phyloP scores from a whole-genome alignment of 53 echinoderm and acorn worm genomes.

The Astropecten irregularis region DNA sequence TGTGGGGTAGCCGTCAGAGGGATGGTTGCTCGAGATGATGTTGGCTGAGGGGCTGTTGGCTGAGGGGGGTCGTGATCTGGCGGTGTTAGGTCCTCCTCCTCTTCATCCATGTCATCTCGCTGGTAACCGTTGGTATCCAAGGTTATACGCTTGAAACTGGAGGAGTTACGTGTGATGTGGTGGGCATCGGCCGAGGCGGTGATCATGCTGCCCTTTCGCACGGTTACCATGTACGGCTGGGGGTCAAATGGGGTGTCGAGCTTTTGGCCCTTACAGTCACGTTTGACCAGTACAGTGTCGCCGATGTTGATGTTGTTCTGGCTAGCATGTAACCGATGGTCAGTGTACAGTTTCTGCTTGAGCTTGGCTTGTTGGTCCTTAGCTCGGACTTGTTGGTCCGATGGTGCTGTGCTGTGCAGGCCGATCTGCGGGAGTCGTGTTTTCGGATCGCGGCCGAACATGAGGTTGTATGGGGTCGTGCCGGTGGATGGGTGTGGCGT shows the following conservation, averaged over 20 bases:
- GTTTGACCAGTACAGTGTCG: constrained; percentile 3
- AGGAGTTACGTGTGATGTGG: constrained; percentile 9
- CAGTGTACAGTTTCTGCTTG: constrained; percentile 50
- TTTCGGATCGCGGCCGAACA: constrained; percentile 49
- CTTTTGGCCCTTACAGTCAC: neutral
- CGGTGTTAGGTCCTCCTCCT: neutral
- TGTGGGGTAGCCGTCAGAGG: too few species aligned
- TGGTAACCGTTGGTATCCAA: neutral
- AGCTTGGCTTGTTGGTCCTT: constrained; percentile 50
- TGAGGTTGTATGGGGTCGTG: constrained; percentile 21
- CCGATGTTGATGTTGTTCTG: neutral
- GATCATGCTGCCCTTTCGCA: neutral
- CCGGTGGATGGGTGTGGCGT: constrained; percentile 61
- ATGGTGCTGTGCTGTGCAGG: neutral
- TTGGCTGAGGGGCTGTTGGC: too few species aligned
- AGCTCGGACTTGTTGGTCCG: neutral
- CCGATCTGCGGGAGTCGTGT: constrained; percentile 47
- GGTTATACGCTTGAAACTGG: neutral
- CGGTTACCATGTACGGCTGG: neutral
- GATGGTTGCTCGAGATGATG: too few species aligned
- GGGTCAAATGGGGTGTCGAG: neutral
- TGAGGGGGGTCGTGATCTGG: too few species aligned
- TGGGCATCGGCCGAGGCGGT: neutral
- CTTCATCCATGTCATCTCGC: neutral
- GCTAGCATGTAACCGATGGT: constrained; percentile 1